Base-by-base conservation (phyloP, 2,113 vertebrate genomes). In the Microcebus murinus region DNA sequence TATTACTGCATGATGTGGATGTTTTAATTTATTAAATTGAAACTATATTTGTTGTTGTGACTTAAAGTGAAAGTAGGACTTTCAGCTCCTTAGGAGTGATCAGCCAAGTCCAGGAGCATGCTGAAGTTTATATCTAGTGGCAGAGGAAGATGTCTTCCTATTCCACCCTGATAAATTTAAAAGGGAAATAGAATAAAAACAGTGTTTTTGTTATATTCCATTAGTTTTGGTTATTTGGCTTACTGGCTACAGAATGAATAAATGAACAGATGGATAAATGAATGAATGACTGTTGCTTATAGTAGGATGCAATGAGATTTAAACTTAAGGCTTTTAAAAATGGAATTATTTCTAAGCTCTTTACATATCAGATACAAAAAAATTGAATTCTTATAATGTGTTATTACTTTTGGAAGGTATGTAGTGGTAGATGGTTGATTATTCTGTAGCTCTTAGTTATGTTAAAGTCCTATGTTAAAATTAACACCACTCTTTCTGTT, bases 1-100 rank as follows among this genome's bases (percentile, higher is more conserved):
- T 85, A 0, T 67, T 90, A 52, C 45, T 65, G n/a, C 6, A 23
- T 55, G n/a, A 50, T 92, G 18, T 59, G 29, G 27, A 15, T 73
- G 42, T 87, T 92, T 96, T 59, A 80, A 80, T 80, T 59, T 84
- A 81, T 17, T 77, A 36, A 93, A 70, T 59, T 63, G 70, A 95
- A 80, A 68, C n/a, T 55, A 34, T 95, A 27, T 52, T 77, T 76
- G 15, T 21, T 21, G 61, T 59, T 83, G 70, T 74, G 34, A 80
- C 79, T 76, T 70, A 85, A 48, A 89, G 42, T 83, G 65, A 68
- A 55, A 70, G 39, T 39, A 74, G 59, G 67, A 68, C 29, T 68
- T 93, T 90, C 11, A 70, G 29, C 48, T 87, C 59, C 27, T 91
- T 65, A 25, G 36, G 23, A 71, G 9, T 71, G 52, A 63, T 7